These are phyloP conservation scores for Notocelia uddmanniana DNA, from an alignment of 2,888 invertebrate genomes.

Conservation along the genomic window DNA sequence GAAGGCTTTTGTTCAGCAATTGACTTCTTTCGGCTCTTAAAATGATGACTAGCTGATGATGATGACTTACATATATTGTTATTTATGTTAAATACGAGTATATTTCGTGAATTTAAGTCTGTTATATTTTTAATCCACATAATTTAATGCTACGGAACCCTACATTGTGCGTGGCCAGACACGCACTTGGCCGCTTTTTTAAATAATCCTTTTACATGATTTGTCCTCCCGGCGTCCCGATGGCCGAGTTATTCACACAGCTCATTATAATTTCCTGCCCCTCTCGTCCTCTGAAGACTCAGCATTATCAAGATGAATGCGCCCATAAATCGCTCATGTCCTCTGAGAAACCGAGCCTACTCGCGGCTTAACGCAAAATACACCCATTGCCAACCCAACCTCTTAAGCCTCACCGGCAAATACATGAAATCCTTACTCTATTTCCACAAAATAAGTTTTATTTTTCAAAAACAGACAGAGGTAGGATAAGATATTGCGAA, in stretches of 20 bases:
- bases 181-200: too few relatives aligned
- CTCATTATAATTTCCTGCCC: slow-evolving; percentile 21
- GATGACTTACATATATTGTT: too few relatives aligned
- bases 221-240: not conserved
- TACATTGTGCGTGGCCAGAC: too few relatives aligned
- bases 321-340: slow-evolving; percentile 44
- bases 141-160: too few relatives aligned
- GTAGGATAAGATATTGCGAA: slow-evolving; percentile 4
- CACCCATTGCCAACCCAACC: slow-evolving; percentile 5
- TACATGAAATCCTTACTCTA: not conserved
- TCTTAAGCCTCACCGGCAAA: too few relatives aligned
- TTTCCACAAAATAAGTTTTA: not conserved
- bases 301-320: slow-evolving; percentile 44
- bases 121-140: too few relatives aligned
- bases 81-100: too few relatives aligned
- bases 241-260: slow-evolving; percentile 3
- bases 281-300: slow-evolving; percentile 18
- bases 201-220: not conserved
- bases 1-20: too few relatives aligned
- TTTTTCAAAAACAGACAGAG: not conserved
- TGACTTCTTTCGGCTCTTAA: too few relatives aligned
- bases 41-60: too few relatives aligned
- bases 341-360: slow-evolving; percentile 30
- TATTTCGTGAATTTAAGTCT: too few relatives aligned
- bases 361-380: slow-evolving; percentile 37